Evolutionary conservation across 2,797 vertebrate genomes (phyloP).

Genomic region (Periophthalmus magnuspinnatus): DNA sequence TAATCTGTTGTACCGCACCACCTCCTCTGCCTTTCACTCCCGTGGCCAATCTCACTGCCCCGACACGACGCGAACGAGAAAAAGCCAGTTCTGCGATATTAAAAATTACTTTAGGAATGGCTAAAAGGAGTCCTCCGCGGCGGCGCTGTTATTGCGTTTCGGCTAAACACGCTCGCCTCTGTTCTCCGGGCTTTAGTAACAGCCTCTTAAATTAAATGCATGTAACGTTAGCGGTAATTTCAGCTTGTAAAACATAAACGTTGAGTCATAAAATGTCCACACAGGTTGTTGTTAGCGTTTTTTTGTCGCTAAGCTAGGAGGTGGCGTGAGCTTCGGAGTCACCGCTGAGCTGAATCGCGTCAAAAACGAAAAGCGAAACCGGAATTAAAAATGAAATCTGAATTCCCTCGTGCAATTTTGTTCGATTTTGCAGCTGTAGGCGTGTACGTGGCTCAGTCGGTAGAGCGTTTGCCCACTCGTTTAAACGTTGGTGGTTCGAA

Average conservation of each 20-base stretch:
- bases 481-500: too few relatives aligned
- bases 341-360: too few relatives aligned
- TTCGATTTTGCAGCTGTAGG: too few relatives aligned
- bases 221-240: neutral
- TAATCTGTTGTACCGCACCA: constrained; percentile 70
- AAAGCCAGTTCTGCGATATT: constrained; percentile 23
- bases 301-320: neutral
- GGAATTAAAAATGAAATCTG: too few relatives aligned
- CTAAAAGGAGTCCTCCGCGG: neutral
- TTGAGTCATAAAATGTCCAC: neutral
- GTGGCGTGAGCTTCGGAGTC: too few relatives aligned
- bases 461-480: too few relatives aligned
- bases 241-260: neutral
- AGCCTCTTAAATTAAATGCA: constrained; percentile 2
- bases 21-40: constrained; percentile 51
- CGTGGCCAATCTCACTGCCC: constrained; percentile 27
- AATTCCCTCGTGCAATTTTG: too few relatives aligned
- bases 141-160: neutral
- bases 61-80: neutral
- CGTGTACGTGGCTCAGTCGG: too few relatives aligned
- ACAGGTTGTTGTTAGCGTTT: neutral
- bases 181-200: neutral
- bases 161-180: neutral
- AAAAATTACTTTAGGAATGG: constrained; percentile 15
- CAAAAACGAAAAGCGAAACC: too few relatives aligned